phyloP scores from a whole-genome alignment of 2,797 vertebrate genomes.

The Columba guinea region DNA sequence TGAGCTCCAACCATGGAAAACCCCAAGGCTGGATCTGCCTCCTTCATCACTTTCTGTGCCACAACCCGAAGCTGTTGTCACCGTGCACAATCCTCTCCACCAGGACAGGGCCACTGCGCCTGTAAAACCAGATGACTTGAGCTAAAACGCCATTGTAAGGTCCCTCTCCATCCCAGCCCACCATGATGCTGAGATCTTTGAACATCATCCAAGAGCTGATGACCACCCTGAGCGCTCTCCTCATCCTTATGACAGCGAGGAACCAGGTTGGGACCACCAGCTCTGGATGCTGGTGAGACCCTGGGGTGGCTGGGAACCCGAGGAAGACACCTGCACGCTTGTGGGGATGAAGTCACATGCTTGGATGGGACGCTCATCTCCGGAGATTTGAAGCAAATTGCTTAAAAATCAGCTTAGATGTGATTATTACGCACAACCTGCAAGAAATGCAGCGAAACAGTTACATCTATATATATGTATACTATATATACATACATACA shows the following conservation, averaged over 20 bases:
- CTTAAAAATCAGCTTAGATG: neutral
- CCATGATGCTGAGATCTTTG: accelerated
- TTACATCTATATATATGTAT: neutral
- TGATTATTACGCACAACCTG: neutral
- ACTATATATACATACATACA: neutral
- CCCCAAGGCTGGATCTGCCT: neutral
- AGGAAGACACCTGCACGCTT: neutral
- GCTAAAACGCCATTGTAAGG: accelerated
- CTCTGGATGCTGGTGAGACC: neutral
- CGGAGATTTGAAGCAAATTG: neutral
- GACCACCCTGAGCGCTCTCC: neutral
- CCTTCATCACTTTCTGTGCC: neutral
- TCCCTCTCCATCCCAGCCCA: neutral
- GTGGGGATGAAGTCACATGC: accelerated
- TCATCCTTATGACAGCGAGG: neutral
- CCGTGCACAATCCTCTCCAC: no score
- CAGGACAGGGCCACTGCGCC: neutral
- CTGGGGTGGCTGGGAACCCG: accelerated
- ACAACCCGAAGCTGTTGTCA: accelerated
- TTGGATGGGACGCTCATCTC: neutral
- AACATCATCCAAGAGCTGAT: neutral
- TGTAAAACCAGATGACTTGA: neutral
- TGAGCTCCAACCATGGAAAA: neutral
- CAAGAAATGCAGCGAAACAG: accelerated
- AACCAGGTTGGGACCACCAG: neutral